Percentiles rank a stretch among this genome's conserved stretches.
Evolutionary conservation across 2,113 vertebrate genomes (phyloP).

Genomic region (Panurus biarmicus): DNA sequence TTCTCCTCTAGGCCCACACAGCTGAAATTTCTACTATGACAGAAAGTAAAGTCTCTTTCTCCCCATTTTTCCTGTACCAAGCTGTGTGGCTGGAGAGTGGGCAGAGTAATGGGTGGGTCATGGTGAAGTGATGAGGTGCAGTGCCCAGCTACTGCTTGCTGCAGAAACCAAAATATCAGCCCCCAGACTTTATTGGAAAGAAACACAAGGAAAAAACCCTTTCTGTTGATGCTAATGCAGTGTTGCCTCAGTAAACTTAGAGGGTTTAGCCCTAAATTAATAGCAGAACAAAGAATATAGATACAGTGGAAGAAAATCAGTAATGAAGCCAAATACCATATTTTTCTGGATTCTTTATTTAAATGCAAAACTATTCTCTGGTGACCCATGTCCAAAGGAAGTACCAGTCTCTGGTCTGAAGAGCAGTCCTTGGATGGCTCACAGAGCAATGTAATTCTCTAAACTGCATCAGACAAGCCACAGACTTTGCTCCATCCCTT

Average conservation of each 20-base stretch:
- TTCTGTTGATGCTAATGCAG: neutral
- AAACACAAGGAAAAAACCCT: neutral
- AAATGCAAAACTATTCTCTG: neutral
- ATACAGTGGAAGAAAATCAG: neutral
- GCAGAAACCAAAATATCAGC: neutral
- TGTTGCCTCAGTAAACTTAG: neutral
- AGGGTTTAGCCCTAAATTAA: neutral
- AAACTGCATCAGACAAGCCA: neutral
- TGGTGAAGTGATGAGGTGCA: neutral
- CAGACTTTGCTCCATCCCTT: neutral
- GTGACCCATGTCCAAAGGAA: neutral
- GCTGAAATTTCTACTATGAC: neutral
- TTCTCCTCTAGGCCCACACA: neutral
- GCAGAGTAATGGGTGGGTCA: neutral
- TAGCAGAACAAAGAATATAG: neutral
- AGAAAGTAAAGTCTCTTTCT: neutral
- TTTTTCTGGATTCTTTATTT: neutral
- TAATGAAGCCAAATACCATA: neutral
- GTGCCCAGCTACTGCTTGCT: neutral
- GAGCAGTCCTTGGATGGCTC: neutral
- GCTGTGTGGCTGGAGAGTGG: neutral
- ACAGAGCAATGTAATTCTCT: neutral
- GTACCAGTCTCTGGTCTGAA: neutral
- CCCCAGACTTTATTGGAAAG: neutral
- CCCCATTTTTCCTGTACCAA: neutral